Evolutionary conservation across 2,797 vertebrate species (phyloP).

Genomic region (Pampus argenteus): DNA sequence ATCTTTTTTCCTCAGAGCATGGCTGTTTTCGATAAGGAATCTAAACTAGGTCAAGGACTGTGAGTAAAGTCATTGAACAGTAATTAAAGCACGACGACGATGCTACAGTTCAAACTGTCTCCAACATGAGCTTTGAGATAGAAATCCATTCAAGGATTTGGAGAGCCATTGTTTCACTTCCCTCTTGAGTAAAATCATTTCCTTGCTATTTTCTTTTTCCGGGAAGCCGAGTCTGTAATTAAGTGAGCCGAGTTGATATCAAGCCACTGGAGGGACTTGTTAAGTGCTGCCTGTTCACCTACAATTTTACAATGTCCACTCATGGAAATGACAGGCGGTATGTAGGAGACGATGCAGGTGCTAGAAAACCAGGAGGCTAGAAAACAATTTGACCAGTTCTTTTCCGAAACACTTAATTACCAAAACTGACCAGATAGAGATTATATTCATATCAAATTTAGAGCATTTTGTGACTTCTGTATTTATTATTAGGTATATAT

Average conservation of each 20-base stretch:
- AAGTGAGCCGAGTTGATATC: slow-evolving; percentile 78
- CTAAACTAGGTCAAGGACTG: slow-evolving; percentile 87
- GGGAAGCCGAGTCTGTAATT: slow-evolving; percentile 80
- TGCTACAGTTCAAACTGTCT: slow-evolving; percentile 76
- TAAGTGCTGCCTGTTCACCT: slow-evolving; percentile 62
- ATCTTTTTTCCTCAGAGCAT: slow-evolving; percentile 81
- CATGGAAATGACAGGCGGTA: slow-evolving; percentile 4
- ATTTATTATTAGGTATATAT: no score
- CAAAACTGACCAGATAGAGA: not conserved
- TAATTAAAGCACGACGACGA: slow-evolving; percentile 81
- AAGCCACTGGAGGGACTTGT: slow-evolving; percentile 49
- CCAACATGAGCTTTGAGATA: slow-evolving; percentile 77
- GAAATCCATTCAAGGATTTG: slow-evolving; percentile 84
- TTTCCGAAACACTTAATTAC: slow-evolving; percentile 3
- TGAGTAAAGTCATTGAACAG: slow-evolving; percentile 80
- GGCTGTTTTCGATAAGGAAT: slow-evolving; percentile 82
- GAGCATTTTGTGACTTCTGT: slow-evolving; percentile 4
- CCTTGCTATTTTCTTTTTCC: slow-evolving; percentile 68
- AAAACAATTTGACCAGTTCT: not conserved
- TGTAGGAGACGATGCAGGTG: slow-evolving; percentile 8
- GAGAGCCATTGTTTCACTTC: slow-evolving; percentile 81
- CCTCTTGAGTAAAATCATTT: slow-evolving; percentile 82
- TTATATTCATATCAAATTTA: not conserved
- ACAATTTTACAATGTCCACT: slow-evolving; percentile 38
- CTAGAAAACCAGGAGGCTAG: not conserved